phyloP scores from a whole-genome alignment of 2,888 invertebrate genomes.

The Laothoe populi region DNA sequence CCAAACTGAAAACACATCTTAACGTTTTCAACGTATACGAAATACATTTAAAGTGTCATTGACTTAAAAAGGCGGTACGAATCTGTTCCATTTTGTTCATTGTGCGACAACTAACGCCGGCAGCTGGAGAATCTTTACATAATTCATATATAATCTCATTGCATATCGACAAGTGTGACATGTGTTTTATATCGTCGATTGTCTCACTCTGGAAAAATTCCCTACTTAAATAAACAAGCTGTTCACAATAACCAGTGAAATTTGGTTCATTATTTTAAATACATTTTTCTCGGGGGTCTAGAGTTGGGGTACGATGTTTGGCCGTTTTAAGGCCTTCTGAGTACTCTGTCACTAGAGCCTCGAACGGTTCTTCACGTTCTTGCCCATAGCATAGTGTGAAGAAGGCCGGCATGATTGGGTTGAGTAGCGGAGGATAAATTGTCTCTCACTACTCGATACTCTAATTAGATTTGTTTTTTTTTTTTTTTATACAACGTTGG shows the following conservation, averaged over 20 bases:
- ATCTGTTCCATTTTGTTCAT: conserved; percentile 51
- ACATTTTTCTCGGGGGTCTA: too few species aligned
- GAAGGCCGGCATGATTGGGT: too few species aligned
- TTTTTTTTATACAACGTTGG: too few species aligned
- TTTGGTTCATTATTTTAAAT: not conserved
- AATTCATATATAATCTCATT: conserved; percentile 78
- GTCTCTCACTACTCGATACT: too few species aligned
- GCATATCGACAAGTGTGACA: conserved; percentile 78
- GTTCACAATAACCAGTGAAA: not conserved
- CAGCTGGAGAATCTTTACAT: conserved; percentile 69
- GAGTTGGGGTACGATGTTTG: too few species aligned
- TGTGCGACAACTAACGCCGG: conserved; percentile 53
- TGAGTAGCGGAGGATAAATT: too few species aligned
- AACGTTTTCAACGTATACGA: conserved; percentile 31
- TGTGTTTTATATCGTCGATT: conserved; percentile 59
- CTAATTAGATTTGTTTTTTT: too few species aligned
- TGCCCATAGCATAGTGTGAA: too few species aligned
- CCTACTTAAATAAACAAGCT: not conserved
- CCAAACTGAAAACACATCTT: conserved; percentile 7
- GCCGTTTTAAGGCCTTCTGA: too few species aligned
- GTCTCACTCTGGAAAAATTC: conserved; percentile 29
- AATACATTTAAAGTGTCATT: conserved; percentile 37
- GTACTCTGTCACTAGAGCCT: too few species aligned
- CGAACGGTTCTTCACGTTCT: too few species aligned
- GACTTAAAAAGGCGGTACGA: conserved; percentile 43